Conservation (phyloP, 2,113 vertebrate species). For the Falco punctatus region DNA sequence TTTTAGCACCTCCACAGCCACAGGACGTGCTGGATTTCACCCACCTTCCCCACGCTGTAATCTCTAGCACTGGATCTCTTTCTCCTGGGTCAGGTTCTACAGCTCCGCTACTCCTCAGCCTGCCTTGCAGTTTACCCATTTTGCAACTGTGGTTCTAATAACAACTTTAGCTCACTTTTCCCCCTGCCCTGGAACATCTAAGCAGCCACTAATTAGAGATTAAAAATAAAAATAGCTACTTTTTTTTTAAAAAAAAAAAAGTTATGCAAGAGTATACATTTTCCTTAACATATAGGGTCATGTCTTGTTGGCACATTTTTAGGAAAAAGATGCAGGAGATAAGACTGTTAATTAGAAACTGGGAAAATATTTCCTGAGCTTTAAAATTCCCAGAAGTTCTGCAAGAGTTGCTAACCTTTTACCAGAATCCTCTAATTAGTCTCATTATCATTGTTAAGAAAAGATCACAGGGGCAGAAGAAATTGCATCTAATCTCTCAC, state of each 20-base stretch:
- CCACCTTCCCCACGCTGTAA: not conserved
- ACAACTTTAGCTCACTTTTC: not conserved
- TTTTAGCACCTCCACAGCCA: not conserved
- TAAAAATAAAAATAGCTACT: not conserved
- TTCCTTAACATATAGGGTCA: rapidly evolving
- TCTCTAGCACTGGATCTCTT: not conserved
- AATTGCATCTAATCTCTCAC: not conserved
- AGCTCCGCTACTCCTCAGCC: not conserved
- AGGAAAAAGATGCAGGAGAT: not conserved
- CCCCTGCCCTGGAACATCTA: not conserved
- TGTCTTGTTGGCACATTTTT: not conserved
- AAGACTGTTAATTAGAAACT: not conserved
- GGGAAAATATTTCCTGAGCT: not conserved
- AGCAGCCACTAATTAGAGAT: not conserved
- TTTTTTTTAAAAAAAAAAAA: not conserved
- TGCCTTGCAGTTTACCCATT: not conserved
- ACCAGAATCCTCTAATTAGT: not conserved
- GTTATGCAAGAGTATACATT: not conserved
- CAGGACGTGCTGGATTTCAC: not conserved
- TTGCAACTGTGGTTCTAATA: not conserved
- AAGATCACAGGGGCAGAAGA: not conserved
- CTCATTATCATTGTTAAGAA: not conserved
- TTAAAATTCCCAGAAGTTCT: not conserved
- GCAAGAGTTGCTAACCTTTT: not conserved
- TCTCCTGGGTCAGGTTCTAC: not conserved